phyloP scores from a whole-genome alignment of 2,113 vertebrate genomes.

The Gila orcuttii region DNA sequence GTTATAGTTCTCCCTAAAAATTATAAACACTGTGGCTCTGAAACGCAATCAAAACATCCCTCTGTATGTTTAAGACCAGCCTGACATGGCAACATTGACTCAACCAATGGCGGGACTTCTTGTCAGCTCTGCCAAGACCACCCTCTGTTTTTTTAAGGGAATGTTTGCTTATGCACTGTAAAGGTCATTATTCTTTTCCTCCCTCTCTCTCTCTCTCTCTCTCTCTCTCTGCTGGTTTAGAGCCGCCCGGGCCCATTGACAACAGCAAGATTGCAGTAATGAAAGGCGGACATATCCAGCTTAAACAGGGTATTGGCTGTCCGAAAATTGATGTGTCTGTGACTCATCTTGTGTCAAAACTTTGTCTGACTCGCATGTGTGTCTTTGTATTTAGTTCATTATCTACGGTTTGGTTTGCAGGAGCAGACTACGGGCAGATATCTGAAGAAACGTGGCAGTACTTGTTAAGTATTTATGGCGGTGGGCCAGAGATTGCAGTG shows the following conservation, averaged over 20 bases:
- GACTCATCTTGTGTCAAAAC: conserved; percentile 15
- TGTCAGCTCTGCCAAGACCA: conserved; percentile 23
- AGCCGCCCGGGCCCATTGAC: conserved; percentile 93
- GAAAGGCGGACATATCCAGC: conserved; percentile 91
- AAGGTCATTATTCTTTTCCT: neutral
- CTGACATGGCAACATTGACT: neutral
- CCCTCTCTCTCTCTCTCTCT: neutral
- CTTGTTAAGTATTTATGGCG: conserved; percentile 86
- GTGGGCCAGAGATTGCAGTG: conserved; percentile 91
- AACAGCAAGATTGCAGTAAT: conserved; percentile 92
- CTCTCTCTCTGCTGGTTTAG: conserved; percentile 67
- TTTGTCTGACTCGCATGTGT: neutral
- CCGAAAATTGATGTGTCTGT: neutral
- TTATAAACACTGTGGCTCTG: neutral
- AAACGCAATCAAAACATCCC: neutral
- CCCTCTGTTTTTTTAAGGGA: neutral
- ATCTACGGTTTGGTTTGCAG: conserved; percentile 65
- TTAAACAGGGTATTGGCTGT: conserved; percentile 86
- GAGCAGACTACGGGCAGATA: conserved; percentile 97
- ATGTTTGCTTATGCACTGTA: conserved; percentile 11
- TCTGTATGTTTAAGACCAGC: neutral
- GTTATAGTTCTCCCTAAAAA: neutral
- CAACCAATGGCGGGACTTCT: neutral
- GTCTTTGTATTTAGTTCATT: neutral
- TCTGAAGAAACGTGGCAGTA: conserved; percentile 97